These are phyloP conservation scores for Hypercompe scribonia DNA, from an alignment of 2,888 invertebrate species.

Conservation along the genomic window DNA sequence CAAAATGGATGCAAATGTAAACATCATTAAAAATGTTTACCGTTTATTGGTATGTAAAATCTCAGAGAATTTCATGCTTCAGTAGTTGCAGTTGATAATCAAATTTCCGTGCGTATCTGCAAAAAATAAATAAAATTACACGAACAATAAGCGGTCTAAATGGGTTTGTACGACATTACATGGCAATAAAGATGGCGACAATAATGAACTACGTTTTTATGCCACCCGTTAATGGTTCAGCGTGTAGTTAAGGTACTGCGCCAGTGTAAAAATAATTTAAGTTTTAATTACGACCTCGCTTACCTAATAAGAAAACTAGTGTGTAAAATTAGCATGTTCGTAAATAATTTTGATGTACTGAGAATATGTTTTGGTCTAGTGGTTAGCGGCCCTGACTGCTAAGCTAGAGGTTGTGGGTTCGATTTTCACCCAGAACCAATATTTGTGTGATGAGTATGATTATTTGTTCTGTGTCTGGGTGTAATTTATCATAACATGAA, in stretches of 20 bases:
- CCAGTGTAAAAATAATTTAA: constrained; percentile 41
- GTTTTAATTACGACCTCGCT: constrained; percentile 36
- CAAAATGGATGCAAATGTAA: not conserved
- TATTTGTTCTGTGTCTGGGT: no score
- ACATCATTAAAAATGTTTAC: not conserved
- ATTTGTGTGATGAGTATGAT: no score
- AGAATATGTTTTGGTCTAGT: not conserved
- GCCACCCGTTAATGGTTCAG: constrained; percentile 53
- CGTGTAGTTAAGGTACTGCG: constrained; percentile 53
- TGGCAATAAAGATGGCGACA: constrained; percentile 26
- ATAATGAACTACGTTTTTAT: constrained; percentile 64
- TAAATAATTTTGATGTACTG: not conserved
- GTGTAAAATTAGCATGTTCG: not conserved
- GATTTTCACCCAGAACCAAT: no score
- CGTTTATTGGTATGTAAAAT: not conserved
- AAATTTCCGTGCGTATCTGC: not conserved
- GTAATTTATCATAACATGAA: no score
- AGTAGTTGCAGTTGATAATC: not conserved
- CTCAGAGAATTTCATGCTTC: not conserved
- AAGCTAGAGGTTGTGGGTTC: no score
- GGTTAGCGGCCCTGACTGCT: no score
- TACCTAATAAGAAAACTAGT: not conserved
- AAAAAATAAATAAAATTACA: not conserved
- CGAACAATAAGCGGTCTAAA: not conserved
- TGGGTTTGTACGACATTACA: constrained; percentile 10